Base-by-base conservation (phyloP, 1,140 invertebrate species). In the Drosophila hydei region DNA sequence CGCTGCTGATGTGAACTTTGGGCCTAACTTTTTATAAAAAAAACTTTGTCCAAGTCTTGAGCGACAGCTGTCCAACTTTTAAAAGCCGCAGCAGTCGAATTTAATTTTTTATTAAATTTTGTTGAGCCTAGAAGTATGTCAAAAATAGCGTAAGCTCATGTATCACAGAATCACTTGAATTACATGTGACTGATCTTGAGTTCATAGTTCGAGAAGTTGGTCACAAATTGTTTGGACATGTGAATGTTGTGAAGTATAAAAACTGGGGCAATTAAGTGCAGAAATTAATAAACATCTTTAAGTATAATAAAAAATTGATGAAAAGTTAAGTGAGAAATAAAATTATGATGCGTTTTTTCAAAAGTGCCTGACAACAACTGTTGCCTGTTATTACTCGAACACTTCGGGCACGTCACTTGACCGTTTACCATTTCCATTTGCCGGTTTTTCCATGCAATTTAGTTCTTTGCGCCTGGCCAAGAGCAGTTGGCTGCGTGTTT, bases 401-500 rank as follows among this genome's bases (percentile, higher is more conserved):
- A 9, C 14, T 56, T 4, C n/a, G 16, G 30, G 9, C 14, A 23
- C 16, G 11, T 14, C 16, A 40, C 47, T 65, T 40, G 52, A 43
- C 16, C 43, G 33, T 25, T 56, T 56, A 3, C 12, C 36, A 6
- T 33, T 59, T 51, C 23, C 16, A 25, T 25, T 16, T 36, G 33
- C 55, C 38, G 23, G 12, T 11, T 21, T 21, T 47, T 48, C n/a
- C 12, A 11, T 47, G 27, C 58, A 48, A 48, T 60, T 60, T 48
- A 11, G 30, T 16, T 48, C 6, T 60, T 38, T 23, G n/a, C 21
- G 45, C 16, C 30, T 27, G 43, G 6, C 11, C 23, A 27, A 33
- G 25, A 45, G 2, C 33, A 23, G 56, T 50, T 59, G 33, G 62
- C 25, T 58, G 27, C 8, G 33, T 78, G 70, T 64, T 79, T 75